Evolutionary conservation across 2,113 vertebrate genomes (phyloP).

Genomic region (Hippocampus mohnikei): DNA sequence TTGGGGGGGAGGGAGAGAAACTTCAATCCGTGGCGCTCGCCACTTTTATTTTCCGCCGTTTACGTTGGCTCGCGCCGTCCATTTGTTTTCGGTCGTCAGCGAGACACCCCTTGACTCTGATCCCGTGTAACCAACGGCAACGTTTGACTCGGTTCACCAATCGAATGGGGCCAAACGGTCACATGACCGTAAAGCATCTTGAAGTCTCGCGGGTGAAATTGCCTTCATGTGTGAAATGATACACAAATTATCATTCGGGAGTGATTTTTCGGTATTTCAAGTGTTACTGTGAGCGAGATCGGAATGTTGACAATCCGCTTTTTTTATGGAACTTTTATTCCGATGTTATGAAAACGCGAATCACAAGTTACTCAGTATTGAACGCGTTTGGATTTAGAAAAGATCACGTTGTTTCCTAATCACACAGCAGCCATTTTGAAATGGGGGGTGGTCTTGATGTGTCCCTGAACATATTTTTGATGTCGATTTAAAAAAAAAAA

Average conservation of each 20-base stretch:
- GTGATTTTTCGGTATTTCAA: not conserved
- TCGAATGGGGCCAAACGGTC: not conserved
- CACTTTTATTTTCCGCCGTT: not conserved
- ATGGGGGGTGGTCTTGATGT: no score
- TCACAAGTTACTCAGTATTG: no score
- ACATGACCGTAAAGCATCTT: not conserved
- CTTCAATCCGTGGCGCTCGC: no score
- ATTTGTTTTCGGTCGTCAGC: not conserved
- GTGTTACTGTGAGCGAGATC: not conserved
- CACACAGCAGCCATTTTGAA: no score
- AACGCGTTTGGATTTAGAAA: no score
- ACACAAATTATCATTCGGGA: not conserved
- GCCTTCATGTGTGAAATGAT: not conserved
- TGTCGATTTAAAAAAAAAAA: no score
- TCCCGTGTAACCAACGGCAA: not conserved
- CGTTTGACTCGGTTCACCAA: not conserved
- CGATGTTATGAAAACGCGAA: no score
- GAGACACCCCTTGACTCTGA: no score
- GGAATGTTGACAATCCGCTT: no score
- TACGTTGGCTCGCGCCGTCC: not conserved
- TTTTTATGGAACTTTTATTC: no score
- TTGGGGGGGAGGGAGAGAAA: not conserved
- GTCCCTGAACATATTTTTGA: no score
- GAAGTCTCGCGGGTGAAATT: not conserved
- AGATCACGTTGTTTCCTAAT: no score